Base-by-base conservation (phyloP, 2,797 vertebrate genomes). In the Ambastaia sidthimunki region DNA sequence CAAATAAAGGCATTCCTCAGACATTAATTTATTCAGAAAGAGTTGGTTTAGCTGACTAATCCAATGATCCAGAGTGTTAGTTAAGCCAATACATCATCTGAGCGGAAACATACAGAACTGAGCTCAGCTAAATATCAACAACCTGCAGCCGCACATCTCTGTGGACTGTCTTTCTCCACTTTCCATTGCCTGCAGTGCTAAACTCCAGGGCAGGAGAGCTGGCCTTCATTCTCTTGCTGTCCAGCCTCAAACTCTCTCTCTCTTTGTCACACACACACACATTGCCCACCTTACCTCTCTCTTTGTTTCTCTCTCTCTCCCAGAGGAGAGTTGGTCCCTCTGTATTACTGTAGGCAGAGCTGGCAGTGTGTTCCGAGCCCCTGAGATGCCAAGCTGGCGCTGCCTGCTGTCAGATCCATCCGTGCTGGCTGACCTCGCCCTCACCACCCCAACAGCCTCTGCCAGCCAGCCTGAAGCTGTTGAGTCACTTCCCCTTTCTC, bases 371-470 rank as follows among this genome's bases (percentile, higher is more conserved):
- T 76, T 78, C 73, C 75, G 60, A 80, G 84, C 89, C 85, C 86
- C 86, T 76, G 84, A 88, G 86, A 89, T 86, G 84, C 85, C 89
- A 90, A 86, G 85, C 86, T 90, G 87, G 84, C 87, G 82, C 76
- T 73, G 83, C 84, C 84, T 85, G 85, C 87, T 86, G 87, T 89
- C 89, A 89, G 85, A 88, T 85, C 81, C 78, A 67, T 83, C 81
- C 86, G 80, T 86, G 87, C 88, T 88, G 88, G 84, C 83, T 78
- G 80, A 83, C 84, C 80, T 83, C 81, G 59, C 71, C 83, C 85
- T 86, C 78, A 74, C 78, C 78, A 83, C 78, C 78, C 83, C 74
- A 57, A 71, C 73, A 31, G 81, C 69, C 72, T 82, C 76, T 78
- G 82, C 80, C 85, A 86, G 85, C 74, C 79, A 78, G 81, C 83